Base-by-base conservation (phyloP, 2,113 vertebrate genomes). In the Ondatra zibethicus region DNA sequence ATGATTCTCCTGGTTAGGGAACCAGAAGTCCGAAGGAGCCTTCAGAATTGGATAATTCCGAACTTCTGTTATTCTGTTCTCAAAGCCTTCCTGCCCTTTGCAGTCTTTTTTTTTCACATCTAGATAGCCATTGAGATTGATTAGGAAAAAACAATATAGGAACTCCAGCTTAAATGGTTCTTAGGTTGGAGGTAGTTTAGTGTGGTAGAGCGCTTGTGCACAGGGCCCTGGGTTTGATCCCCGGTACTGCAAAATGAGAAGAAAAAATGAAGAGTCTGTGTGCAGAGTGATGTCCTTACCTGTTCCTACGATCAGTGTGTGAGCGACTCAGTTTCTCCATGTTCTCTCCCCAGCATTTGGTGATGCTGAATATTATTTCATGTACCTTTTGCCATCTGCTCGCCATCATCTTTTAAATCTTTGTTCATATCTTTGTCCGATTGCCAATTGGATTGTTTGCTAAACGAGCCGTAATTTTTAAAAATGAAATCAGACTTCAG, bases 401-500 rank as follows among this genome's bases (percentile, higher is more conserved):
- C 75, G 21, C 68, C 16, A 4, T 89, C 55, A 80, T 73, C n/a
- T 36, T 76, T 92, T 50, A 95, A 58, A 86, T 92, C 42, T 94
- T 39, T 27, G 31, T 65, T 65, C 16, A 31, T 11, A 80, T 70
- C 45, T 50, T 78, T 77, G 65, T 70, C 58, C 7, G 16, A 50
- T 81, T 80, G 31, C 52, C 73, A 91, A 50, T 19, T 95, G 52
- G 61, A 82, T 80, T 94, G 31, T 95, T 94, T 94, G 78, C 75
- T 90, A 81, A 94, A 80, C 88, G 92, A 97, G 95, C 80, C 61
- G 27, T 91, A 31, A 91, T 58, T 85, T 76, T 70, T 31, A 23
- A 47, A 39, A 86, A 72, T 76, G 36, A 77, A 16, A 73, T 81
- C 39, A 78, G 25, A 95, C 92, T 96, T 93, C 76, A 95, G 58